Evolutionary conservation across 1,140 invertebrate genomes (phyloP), one percentile per base, ranked within the genome.

Genomic region (Drosophila repletoides): DNA sequence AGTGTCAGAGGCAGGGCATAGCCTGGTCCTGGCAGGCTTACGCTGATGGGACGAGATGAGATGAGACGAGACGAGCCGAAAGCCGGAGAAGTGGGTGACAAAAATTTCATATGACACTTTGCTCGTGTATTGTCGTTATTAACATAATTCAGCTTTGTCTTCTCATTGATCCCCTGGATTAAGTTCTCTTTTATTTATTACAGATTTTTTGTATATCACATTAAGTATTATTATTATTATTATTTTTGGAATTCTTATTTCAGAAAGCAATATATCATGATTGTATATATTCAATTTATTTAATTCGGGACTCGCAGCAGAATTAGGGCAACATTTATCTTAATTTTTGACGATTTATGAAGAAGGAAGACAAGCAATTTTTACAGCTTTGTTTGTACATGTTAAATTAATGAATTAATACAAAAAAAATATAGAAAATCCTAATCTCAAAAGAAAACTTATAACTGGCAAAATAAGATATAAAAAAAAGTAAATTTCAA

Each of bases 1-100:
- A 28, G 14, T 28, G 28, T 29, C 22, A 3, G 5, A 6, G n/a
- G 21, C 10, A 14, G 49, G 14, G 21, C 41, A 26, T 28, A 43
- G 40, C 21, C n/a, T 5, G 40, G 29, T 9, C n/a, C 64, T 61
- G 64, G 61, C 64, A 67, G 64, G 38, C 49, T 61, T 66, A 45
- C 38, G 12, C 17, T 12, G 22, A 15, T 45, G 40, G 33, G 10
- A 31, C 5, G 12, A 6, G 21, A 21, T 2, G 5, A 17, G 15
- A 10, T 29, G 26, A 9, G 7, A 21, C n/a, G 61, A 21, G 28
- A 28, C 15, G 5, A 34, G 17, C 10, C 12, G 22, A 5, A 1
- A 15, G 14, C 48, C 10, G 33, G 4, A 1, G 29, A 12, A 14
- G 5, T 26, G 48, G 24, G 38, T 52, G 64, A 52, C 46, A 67